Percentiles rank a stretch among this genome's conserved stretches.
Evolutionary conservation across 2,797 vertebrate genomes (phyloP).

Genomic region (Ara ararauna): DNA sequence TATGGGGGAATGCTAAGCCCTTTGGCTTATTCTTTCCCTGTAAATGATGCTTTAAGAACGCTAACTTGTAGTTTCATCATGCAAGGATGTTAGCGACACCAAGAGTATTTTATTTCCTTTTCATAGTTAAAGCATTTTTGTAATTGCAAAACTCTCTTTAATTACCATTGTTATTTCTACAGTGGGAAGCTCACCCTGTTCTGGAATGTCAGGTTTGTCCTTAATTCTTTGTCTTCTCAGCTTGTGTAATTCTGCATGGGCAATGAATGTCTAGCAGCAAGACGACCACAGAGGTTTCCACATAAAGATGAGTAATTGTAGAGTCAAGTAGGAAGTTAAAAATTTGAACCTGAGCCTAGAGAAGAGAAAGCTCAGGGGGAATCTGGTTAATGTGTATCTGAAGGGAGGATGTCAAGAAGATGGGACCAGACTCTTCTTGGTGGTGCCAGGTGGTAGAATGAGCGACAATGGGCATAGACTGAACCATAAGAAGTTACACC

Average conservation of each 20-base stretch:
- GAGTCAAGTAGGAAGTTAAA: background rate
- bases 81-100: background rate
- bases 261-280: background rate
- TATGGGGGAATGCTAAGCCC: background rate
- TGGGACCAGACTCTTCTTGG: background rate
- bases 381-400: background rate
- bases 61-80: background rate
- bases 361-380: background rate
- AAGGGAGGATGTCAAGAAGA: background rate
- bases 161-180: conserved; percentile 26
- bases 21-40: background rate
- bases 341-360: background rate
- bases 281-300: background rate
- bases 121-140: background rate
- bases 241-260: conserved; percentile 5
- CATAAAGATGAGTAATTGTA: background rate
- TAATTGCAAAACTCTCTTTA: conserved; percentile 41
- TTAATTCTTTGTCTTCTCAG: conserved; percentile 10
- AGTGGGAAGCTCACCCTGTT: conserved; percentile 9
- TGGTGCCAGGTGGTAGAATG: background rate
- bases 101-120: conserved; percentile 27
- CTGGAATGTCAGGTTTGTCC: conserved; percentile 24
- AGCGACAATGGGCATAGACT: background rate
- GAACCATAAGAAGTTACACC: background rate
- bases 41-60: background rate